Base-by-base conservation (phyloP, 2,113 vertebrate genomes). In the Turnix velox region DNA sequence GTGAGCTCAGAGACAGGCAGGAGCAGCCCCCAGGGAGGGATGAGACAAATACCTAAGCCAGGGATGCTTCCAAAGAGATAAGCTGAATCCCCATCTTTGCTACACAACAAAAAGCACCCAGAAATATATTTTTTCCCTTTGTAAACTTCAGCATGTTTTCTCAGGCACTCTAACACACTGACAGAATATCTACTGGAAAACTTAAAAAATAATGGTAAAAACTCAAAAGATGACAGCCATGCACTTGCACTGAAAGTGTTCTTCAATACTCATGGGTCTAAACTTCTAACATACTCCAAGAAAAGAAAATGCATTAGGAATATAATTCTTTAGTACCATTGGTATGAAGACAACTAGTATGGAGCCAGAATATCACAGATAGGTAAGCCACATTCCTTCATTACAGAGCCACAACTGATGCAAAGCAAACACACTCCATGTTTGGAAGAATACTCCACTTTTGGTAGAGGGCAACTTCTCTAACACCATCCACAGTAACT, bases 361-460 rank as follows among this genome's bases (percentile, higher is more conserved):
- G 33, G 19, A 23, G 9, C 33, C 54, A 42, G 5, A 15, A 10
- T 10, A n/a, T 1, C 15, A 13, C 40, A 14, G 65, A 52, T 10
- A 55, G 31, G 35, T 16, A 55, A 55, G 46, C 19, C 19, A 2
- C 10, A 5, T 12, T 54, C 25, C 19, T 51, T 48, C 18, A 9
- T 14, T 3, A 17, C 7, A 39, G 31, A 24, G 15, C 33, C 15
- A 24, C 39, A 57, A 3, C 20, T 28, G n/a, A 14, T 22, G 17
- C 0, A 2, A 66, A 49, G 8, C 10, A 62, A 61, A 5, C 1
- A 0, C 3, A 19, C 12, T 12, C 43, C n/a, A 46, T 4, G 6
- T 14, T 17, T 28, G 10, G 20, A 33, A 69, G 9, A 81, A 52
- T 6, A 33, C 22, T 55, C n/a, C 27, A 4, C 16, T 45, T 49